A percentile compares a stretch with the other conserved stretches of the same genome.
These are phyloP conservation scores for Bruchidius siliquastri DNA, from an alignment of 2,888 invertebrate genomes.

Conservation along the genomic window DNA sequence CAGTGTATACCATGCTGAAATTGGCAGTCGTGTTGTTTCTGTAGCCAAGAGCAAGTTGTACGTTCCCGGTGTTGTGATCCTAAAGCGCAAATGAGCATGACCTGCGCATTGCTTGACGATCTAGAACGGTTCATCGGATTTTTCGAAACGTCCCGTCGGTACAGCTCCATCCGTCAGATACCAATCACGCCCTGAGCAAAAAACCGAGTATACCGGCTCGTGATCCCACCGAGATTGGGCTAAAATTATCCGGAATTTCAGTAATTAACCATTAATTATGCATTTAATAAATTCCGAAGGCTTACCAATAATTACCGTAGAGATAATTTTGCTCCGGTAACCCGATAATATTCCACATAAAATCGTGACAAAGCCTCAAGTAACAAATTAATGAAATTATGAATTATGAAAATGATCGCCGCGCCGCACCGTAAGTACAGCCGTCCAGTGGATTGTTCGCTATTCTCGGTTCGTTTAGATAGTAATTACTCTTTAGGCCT, in stretches of 20 bases:
- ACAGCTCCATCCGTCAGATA: background rate
- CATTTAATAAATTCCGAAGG: constrained; percentile 46
- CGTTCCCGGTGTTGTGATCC: background rate
- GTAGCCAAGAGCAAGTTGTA: background rate
- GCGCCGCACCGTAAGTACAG: constrained; percentile 38
- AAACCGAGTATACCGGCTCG: background rate
- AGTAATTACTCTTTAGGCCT: constrained; percentile 27
- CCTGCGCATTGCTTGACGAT: background rate
- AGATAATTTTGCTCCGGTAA: constrained; percentile 45
- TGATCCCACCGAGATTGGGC: constrained; percentile 17
- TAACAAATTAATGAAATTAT: constrained; percentile 53
- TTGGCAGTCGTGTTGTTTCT: background rate
- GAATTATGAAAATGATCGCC: constrained; percentile 52
- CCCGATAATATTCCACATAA: constrained; percentile 50
- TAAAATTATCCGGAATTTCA: constrained; percentile 21
- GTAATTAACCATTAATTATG: constrained; percentile 49
- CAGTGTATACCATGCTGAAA: background rate
- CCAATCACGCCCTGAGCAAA: background rate
- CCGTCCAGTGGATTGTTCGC: constrained; percentile 28
- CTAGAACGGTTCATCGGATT: background rate
- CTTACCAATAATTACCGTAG: constrained; percentile 46
- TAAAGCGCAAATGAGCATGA: background rate
- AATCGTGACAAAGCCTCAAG: constrained; percentile 51
- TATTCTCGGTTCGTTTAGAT: constrained; percentile 11
- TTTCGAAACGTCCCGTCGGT: background rate